Evolutionary conservation across 1,140 invertebrate species (phyloP).

Genomic region (Onthophagus taurus): DNA sequence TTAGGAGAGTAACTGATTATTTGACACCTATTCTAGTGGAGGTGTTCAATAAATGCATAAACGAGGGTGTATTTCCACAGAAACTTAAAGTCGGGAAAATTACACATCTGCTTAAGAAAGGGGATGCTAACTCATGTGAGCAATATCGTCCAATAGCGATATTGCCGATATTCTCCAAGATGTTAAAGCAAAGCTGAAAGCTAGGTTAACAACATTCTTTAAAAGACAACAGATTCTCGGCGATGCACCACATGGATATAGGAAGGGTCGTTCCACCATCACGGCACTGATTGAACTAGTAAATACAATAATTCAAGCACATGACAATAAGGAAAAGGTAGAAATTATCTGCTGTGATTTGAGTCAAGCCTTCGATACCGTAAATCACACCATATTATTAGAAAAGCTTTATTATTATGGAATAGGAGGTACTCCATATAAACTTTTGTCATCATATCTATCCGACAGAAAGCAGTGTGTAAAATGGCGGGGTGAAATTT

Average conservation of each 20-base stretch:
- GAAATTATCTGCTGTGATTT: not conserved
- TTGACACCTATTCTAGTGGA: too few relatives aligned
- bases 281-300: not conserved
- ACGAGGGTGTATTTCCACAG: too few relatives aligned
- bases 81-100: too few relatives aligned
- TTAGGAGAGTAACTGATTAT: too few relatives aligned
- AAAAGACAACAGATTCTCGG: not conserved
- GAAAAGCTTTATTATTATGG: not conserved
- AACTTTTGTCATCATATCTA: not conserved
- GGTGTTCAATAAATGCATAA: too few relatives aligned
- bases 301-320: not conserved
- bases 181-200: too few relatives aligned
- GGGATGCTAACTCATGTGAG: too few relatives aligned
- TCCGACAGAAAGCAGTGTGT: too few relatives aligned
- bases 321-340: not conserved
- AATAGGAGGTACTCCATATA: not conserved
- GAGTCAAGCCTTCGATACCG: not conserved
- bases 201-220: not conserved
- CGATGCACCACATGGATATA: not conserved
- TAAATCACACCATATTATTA: conserved; percentile 1
- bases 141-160: too few relatives aligned
- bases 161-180: too few relatives aligned
- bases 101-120: too few relatives aligned
- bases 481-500: too few relatives aligned
- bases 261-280: not conserved